A percentile compares a stretch with the other conserved stretches of the same genome.
Evolutionary conservation across 2,888 invertebrate species (phyloP).

Genomic region (Scaptomyza reducta): DNA sequence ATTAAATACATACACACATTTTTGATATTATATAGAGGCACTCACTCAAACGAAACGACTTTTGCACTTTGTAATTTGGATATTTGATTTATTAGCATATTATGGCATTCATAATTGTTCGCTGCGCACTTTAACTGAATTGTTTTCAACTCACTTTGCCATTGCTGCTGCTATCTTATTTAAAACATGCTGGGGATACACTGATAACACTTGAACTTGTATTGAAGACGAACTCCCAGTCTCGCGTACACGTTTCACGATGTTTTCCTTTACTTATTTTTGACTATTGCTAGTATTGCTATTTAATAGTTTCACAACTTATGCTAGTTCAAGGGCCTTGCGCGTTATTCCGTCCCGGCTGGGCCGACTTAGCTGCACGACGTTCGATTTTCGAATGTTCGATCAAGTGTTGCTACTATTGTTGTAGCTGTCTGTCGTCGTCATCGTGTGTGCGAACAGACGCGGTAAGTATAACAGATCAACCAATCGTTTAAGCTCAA

Average conservation of each 20-base stretch:
- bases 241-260: constrained; percentile 48
- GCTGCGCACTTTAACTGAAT: constrained; percentile 41
- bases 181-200: constrained; percentile 66
- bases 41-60: constrained; percentile 19
- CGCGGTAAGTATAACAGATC: constrained; percentile 40
- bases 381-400: constrained; percentile 72
- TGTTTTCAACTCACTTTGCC: too few relatives aligned
- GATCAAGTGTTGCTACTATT: constrained; percentile 65
- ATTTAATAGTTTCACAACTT: constrained; percentile 52
- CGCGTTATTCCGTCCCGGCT: constrained; percentile 52
- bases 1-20: constrained; percentile 38
- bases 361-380: constrained; percentile 71
- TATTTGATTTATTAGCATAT: constrained; percentile 66
- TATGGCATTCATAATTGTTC: constrained; percentile 56
- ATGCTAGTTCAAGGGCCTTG: constrained; percentile 35
- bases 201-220: constrained; percentile 51
- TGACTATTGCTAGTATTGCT: constrained; percentile 53
- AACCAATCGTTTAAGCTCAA: constrained; percentile 18
- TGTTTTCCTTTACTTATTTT: constrained; percentile 35
- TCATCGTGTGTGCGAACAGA: constrained; percentile 53
- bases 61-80: constrained; percentile 64
- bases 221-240: constrained; percentile 23
- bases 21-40: neutral
- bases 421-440: constrained; percentile 57
- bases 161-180: constrained; percentile 45